Evolutionary conservation across 2,888 invertebrate genomes (phyloP).

Genomic region (Acrobasis consociella): DNA sequence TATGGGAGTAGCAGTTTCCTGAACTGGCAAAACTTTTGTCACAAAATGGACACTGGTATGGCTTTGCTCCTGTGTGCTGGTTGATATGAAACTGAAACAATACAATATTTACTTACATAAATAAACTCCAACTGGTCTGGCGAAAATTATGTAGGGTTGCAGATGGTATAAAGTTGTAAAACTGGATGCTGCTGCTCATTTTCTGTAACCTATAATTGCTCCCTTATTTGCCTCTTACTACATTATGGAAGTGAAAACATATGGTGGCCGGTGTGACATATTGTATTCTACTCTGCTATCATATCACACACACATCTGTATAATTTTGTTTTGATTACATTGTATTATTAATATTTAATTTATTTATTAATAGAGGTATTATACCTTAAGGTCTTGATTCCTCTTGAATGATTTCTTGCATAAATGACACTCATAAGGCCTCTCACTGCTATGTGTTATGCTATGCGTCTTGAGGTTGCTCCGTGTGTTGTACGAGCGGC

Average conservation of each 20-base stretch:
- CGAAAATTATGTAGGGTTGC: too few species aligned
- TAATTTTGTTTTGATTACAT: too few species aligned
- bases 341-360: too few species aligned
- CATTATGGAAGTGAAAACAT: too few species aligned
- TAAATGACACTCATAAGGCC: slow-evolving; percentile 86
- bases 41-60: slow-evolving; percentile 88
- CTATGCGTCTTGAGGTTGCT: slow-evolving; percentile 87
- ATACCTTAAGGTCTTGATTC: slow-evolving; percentile 88
- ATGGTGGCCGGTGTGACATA: neutral
- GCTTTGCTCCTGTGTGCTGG: slow-evolving; percentile 88
- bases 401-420: slow-evolving; percentile 89
- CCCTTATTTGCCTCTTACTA: too few species aligned
- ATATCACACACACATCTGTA: too few species aligned
- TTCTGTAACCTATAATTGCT: too few species aligned
- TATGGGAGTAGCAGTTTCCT: slow-evolving; percentile 88
- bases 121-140: neutral
- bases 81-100: slow-evolving; percentile 86
- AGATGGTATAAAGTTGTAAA: too few species aligned
- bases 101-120: neutral
- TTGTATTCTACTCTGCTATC: too few species aligned
- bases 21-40: slow-evolving; percentile 88
- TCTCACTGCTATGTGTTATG: slow-evolving; percentile 86
- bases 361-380: neutral
- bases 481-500: slow-evolving; percentile 86
- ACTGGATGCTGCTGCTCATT: too few species aligned